A percentile compares a stretch with the other conserved stretches of the same genome.
phyloP scores from a whole-genome alignment of 2,797 vertebrate species.

The Thaleichthys pacificus region DNA sequence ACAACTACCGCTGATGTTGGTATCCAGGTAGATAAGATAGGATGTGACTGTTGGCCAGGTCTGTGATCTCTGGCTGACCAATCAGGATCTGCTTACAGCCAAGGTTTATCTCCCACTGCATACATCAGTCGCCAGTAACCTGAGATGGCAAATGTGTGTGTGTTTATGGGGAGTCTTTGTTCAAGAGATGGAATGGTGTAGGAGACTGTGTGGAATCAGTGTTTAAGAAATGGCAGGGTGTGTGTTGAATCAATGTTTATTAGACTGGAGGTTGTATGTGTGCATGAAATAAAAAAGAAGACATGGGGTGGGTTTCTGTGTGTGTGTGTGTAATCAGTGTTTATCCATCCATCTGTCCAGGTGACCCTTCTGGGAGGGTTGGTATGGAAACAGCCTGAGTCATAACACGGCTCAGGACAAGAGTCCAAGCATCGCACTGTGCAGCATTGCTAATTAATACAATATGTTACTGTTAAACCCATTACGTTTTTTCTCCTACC shows the following conservation, averaged over 20 bases:
- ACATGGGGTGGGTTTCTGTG: too few species aligned
- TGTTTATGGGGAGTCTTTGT: too few species aligned
- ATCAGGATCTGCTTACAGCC: slow-evolving; percentile 40
- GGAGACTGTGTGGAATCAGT: too few species aligned
- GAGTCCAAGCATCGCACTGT: slow-evolving; percentile 44
- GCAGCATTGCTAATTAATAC: slow-evolving; percentile 61
- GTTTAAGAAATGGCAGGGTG: too few species aligned
- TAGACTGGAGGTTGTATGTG: too few species aligned
- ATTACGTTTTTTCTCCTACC: slow-evolving; percentile 25
- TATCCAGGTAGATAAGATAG: slow-evolving; percentile 15
- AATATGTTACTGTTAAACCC: slow-evolving; percentile 58
- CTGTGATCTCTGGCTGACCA: slow-evolving; percentile 42
- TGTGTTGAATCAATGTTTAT: too few species aligned
- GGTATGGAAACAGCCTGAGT: not conserved
- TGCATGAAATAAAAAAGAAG: too few species aligned
- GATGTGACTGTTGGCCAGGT: slow-evolving; percentile 24
- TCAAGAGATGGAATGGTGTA: too few species aligned
- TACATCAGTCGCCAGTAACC: not conserved
- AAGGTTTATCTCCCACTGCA: slow-evolving; percentile 38
- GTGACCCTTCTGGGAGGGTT: too few species aligned
- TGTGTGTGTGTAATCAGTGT: too few species aligned
- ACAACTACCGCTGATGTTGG: not conserved
- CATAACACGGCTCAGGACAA: not conserved
- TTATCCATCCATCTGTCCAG: too few species aligned
- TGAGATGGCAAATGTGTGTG: too few species aligned